Evolutionary conservation across 1,140 invertebrate genomes (phyloP), one percentile per base, ranked within the genome.

Genomic region (Ridgeia piscesae): DNA sequence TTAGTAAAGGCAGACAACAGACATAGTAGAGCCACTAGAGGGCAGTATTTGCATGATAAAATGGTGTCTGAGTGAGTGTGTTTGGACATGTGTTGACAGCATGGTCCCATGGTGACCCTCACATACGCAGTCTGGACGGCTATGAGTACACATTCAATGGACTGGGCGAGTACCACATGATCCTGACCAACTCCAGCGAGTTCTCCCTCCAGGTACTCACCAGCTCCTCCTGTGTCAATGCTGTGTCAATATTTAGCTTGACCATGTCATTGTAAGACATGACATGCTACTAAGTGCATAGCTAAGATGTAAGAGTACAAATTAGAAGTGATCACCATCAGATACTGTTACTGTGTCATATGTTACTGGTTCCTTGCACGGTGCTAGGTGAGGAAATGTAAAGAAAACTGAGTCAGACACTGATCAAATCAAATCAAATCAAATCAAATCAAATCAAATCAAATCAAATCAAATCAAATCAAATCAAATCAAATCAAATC

Each of bases 71-170:
- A 77, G 58, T 0, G 11, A 77, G 58, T 77, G 14, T 9, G 58
- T 77, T 77, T 77, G 14, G 2, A 21, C 17, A 27, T 91, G 11
- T 91, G 17, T 88, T 92, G 91, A 48, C 48, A 92, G 92, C 88
- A 6, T 48, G 88, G 33, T 90, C 92, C 35, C 89, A 91, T 89
- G 92, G 92, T 21, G 92, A 93, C 33, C 92, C 92, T 9, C 92
- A 93, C 77, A 93, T 93, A 33, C 89, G 35, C 34, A 93, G 91
- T 33, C 58, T 91, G 9, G 92, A 93, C 35, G 92, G 92, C 34
- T 34, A 35, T 33, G 35, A 88, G 34, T 93, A 93, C 91, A 93
- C 91, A 50, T 93, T 93, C 91, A 93, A 93, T 50, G 92, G 92
- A 0, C 91, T 42, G 48, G 92, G 92, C 33, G 92, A 93, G 89